Conservation (phyloP, 2,888 invertebrate genomes). For the Lepidochitona cinerea region DNA sequence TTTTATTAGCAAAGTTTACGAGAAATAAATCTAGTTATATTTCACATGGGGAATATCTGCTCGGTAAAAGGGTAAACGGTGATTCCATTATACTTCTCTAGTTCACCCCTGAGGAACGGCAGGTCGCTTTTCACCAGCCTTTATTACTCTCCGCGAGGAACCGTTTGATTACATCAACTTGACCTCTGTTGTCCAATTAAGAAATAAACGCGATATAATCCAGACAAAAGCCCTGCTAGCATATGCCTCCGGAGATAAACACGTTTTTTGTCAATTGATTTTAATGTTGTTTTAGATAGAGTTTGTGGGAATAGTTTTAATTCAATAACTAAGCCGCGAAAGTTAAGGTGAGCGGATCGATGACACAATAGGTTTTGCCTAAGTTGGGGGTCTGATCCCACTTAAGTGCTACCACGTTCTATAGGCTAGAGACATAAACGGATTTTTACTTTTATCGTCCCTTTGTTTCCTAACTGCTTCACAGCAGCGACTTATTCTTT, state of each 20-base stretch:
- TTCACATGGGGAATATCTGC: no score
- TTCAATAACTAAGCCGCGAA: neutral
- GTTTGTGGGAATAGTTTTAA: neutral
- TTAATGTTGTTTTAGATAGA: neutral
- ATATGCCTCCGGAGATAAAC: neutral
- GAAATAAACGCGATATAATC: neutral
- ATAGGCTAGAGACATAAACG: neutral
- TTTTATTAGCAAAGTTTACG: no score
- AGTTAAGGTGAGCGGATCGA: neutral
- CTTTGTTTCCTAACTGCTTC: neutral
- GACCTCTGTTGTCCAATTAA: neutral
- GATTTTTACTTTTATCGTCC: neutral
- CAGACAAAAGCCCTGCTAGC: neutral
- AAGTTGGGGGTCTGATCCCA: neutral
- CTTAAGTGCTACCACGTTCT: neutral
- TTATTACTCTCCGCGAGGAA: neutral
- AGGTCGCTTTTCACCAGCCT: neutral
- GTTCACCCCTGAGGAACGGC: neutral
- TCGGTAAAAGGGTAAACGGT: no score
- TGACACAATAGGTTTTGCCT: neutral
- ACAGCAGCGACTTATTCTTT: neutral
- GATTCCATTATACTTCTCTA: neutral
- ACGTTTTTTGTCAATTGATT: neutral
- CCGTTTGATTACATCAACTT: neutral
- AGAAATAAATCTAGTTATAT: no score